Evolutionary conservation across 2,888 invertebrate genomes (phyloP).

Genomic region (Ophion obscuratus): DNA sequence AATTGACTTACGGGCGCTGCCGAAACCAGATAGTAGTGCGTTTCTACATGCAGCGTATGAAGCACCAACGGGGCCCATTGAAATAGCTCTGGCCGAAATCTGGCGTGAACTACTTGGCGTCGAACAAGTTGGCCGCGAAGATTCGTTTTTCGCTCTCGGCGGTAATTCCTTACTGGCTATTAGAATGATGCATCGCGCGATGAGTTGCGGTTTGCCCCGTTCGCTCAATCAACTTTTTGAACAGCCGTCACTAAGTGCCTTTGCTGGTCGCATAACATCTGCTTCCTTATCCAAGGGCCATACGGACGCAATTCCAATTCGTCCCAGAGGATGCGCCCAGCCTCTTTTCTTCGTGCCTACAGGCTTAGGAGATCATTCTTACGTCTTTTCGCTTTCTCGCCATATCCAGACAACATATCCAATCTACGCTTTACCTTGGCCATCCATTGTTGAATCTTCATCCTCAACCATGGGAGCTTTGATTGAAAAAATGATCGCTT

Average conservation of each 20-base stretch:
- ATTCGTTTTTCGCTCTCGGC: constrained; percentile 26
- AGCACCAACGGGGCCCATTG: constrained; percentile 3
- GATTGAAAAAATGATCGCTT: constrained; percentile 6
- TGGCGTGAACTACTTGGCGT: constrained; percentile 10
- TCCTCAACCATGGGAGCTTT: neutral
- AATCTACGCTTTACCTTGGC: constrained; percentile 34
- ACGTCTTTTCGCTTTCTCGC: constrained; percentile 12
- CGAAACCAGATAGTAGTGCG: neutral
- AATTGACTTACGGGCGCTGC: constrained; percentile 3
- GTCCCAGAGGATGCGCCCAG: neutral
- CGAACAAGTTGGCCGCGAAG: neutral
- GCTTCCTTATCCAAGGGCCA: neutral
- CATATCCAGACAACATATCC: neutral
- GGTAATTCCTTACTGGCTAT: constrained; percentile 19
- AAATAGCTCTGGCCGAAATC: constrained; percentile 20
- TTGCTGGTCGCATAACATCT: constrained; percentile 2
- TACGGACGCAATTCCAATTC: constrained; percentile 10
- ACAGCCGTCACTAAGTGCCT: neutral
- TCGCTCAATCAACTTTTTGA: constrained; percentile 29
- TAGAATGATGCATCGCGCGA: constrained; percentile 16
- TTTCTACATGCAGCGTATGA: neutral
- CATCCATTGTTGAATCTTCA: neutral
- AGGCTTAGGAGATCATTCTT: constrained; percentile 18
- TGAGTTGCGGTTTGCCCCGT: constrained; percentile 2
- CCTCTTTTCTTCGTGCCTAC: constrained; percentile 35